A percentile compares a stretch with the other conserved stretches of the same genome.
phyloP scores from a whole-genome alignment of 2,888 invertebrate genomes.

The Xylota segnis region DNA sequence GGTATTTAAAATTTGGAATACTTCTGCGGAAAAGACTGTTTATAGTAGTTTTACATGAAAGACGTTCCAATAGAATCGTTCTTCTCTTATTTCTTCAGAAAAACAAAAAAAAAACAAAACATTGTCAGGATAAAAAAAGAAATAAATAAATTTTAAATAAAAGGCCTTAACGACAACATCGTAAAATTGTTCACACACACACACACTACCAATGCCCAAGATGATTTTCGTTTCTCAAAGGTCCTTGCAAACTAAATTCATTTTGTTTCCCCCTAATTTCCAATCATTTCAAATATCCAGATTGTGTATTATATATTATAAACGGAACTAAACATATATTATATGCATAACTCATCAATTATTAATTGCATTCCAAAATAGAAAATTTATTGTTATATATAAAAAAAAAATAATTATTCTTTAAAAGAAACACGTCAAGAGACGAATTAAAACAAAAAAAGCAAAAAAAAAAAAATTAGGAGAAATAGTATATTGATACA shows the following conservation, averaged over 20 bases:
- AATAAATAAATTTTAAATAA: conserved; percentile 38
- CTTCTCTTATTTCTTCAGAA: conserved; percentile 30
- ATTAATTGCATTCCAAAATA: conserved; percentile 52
- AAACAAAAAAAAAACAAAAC: conserved; percentile 21
- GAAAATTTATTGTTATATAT: conserved; percentile 35
- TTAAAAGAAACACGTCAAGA: conserved; percentile 22
- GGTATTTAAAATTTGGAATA: conserved; percentile 67
- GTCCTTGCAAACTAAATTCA: conserved; percentile 30
- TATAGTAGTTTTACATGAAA: conserved; percentile 74
- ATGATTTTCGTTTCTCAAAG: conserved; percentile 55
- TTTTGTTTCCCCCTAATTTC: conserved; percentile 15
- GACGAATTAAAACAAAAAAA: conserved; percentile 12
- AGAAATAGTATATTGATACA: conserved; percentile 52
- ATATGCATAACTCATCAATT: conserved; percentile 58
- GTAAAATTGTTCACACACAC: conserved; percentile 65
- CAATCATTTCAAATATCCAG: conserved; percentile 36
- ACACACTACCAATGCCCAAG: conserved; percentile 61
- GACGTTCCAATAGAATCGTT: conserved; percentile 55
- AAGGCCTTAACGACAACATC: conserved; percentile 76
- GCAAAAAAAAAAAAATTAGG: conserved; percentile 25
- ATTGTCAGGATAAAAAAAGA: conserved; percentile 28
- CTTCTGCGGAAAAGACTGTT: conserved; percentile 75
- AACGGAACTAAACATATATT: conserved; percentile 45
- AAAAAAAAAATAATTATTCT: conserved; percentile 28
- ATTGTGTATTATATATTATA: conserved; percentile 59